Conservation (phyloP, 2,888 invertebrate genomes). For the Rapana venosa region DNA sequence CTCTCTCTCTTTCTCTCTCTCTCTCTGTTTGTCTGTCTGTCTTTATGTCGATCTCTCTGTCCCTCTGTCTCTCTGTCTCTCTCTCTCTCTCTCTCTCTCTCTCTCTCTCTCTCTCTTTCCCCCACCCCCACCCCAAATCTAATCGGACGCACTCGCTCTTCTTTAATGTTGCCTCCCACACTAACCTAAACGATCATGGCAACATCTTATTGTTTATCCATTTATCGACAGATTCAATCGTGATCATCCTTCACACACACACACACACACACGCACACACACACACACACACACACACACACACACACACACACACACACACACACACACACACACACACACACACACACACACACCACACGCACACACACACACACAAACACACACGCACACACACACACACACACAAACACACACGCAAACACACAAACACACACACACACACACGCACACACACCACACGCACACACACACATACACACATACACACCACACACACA, state of each 20-base stretch:
- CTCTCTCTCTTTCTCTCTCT: constrained; percentile 1
- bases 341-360: neutral
- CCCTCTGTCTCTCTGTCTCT: neutral
- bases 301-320: constrained; percentile 26
- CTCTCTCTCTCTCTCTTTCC: neutral
- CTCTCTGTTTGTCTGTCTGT: neutral
- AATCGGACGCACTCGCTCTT: neutral
- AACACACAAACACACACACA: too few species aligned
- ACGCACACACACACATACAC: neutral
- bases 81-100: neutral
- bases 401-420: neutral
- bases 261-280: neutral
- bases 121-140: neutral
- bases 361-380: neutral
- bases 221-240: neutral
- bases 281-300: constrained; percentile 16
- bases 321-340: neutral
- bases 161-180: too few species aligned
- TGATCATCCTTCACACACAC: neutral
- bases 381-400: neutral
- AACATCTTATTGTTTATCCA: neutral
- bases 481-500: neutral
- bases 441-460: too few species aligned
- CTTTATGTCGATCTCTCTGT: neutral
- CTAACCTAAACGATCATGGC: too few species aligned